A percentile compares a stretch with the other conserved stretches of the same genome.
These are phyloP conservation scores for Cinara cedri DNA, from an alignment of 2,888 invertebrate species.

Conservation along the genomic window DNA sequence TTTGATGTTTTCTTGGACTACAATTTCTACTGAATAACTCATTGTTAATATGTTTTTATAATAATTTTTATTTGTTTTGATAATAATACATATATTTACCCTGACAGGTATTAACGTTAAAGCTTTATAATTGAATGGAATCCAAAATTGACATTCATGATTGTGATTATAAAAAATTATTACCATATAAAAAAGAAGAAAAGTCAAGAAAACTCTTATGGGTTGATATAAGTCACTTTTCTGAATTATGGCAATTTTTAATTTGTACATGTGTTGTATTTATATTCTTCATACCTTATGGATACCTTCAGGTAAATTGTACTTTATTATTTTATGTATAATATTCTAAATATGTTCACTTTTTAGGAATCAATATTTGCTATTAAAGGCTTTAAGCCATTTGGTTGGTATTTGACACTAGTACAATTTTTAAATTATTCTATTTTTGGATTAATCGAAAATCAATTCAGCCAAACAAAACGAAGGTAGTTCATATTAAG, in stretches of 20 bases:
- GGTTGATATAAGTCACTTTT: conserved; percentile 73
- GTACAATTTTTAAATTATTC: conserved; percentile 89
- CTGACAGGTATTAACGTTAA: background rate
- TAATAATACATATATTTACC: background rate
- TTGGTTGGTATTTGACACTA: conserved; percentile 90
- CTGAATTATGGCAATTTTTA: conserved; percentile 74
- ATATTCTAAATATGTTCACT: conserved; percentile 14
- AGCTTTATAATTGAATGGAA: conserved; percentile 46
- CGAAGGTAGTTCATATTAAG: conserved; percentile 52
- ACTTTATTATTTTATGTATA: conserved; percentile 21
- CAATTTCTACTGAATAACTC: no score
- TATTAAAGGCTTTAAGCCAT: conserved; percentile 84
- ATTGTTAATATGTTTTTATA: no score
- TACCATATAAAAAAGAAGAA: conserved; percentile 29
- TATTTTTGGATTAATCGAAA: conserved; percentile 79
- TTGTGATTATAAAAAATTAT: conserved; percentile 21
- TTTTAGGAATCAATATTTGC: conserved; percentile 85
- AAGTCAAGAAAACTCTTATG: conserved; percentile 65
- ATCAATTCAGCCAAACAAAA: conserved; percentile 63
- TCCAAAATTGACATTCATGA: conserved; percentile 38
- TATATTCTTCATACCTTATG: conserved; percentile 86
- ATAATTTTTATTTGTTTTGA: no score
- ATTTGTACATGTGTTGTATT: conserved; percentile 82
- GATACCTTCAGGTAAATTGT: conserved; percentile 74
- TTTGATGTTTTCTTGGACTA: no score